Base-by-base conservation (phyloP, 2,797 vertebrate genomes). In the Gymnocypris eckloni region DNA sequence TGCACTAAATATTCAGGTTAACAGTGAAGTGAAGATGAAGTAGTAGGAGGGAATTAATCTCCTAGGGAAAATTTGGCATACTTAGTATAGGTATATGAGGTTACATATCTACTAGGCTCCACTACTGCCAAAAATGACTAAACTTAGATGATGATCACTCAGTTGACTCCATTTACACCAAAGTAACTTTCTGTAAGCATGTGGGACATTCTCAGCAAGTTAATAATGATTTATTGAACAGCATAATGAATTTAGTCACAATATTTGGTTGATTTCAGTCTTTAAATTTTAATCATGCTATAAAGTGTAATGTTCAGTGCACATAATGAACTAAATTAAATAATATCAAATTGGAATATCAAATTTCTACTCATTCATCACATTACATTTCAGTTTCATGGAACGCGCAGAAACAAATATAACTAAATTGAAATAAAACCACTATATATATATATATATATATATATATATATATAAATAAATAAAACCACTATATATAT, bases 1-100 rank as follows among this genome's bases (percentile, higher is more conserved):
- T 81, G 86, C 78, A 52, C 45, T 25, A 69, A 85, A 48, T 43
- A 33, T 13, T 54, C 50, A 48, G 69, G 41, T 12, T 56, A 84
- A 84, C n/a, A 56, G 73, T 78, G 25, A 45, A 18, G 48, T 33
- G 39, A 77, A 67, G 33, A 77, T 54, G 37, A 54, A 33, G 48
- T 48, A 28, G 22, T 67, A 43, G 61, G 48, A 84, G 61, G 20
- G 16, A 84, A 78, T 84, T 41, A 45, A 71, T 61, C 70, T 73
- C 81, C 25, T 22, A 61, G 25, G 43, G 22, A 48, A 50, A 73
- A 33, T 16, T 3, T 83, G 41, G n/a, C 69, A 54, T 15, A 61
- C 37, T 72, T 59, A 43, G 56, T 41, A 61, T 56, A 45, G 48
- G 39, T 61, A 45, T 72, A 43, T 11, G 9, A 54, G 50, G 13